Conservation (phyloP, 2,113 vertebrate genomes). For the Tachuris rubrigastra region DNA sequence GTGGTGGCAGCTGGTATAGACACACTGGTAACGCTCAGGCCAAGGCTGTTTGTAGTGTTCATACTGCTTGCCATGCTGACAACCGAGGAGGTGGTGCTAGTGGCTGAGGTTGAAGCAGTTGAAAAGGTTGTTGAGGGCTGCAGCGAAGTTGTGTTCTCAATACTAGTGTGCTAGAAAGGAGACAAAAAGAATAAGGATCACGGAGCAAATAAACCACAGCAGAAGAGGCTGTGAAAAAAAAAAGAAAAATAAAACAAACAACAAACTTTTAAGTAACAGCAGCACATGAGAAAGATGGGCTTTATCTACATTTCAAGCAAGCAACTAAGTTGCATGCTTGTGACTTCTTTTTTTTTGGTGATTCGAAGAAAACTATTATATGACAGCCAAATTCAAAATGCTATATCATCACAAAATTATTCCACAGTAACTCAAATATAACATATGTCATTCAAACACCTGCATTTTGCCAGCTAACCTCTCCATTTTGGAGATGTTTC, state of each 20-base stretch:
- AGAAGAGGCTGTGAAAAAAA: neutral
- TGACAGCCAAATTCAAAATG: neutral
- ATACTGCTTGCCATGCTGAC: slow-evolving; percentile 77
- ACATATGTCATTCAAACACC: neutral
- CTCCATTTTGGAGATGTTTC: neutral
- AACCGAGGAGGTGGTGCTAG: slow-evolving; percentile 75
- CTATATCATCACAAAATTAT: neutral
- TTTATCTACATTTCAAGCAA: neutral
- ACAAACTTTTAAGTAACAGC: neutral
- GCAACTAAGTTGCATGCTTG: neutral
- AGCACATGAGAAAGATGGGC: neutral
- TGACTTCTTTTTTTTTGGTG: neutral
- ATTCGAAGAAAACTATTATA: neutral
- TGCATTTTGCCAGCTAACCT: neutral
- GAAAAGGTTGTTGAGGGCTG: slow-evolving; percentile 81
- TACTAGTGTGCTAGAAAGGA: slow-evolving; percentile 81
- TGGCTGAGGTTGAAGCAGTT: slow-evolving; percentile 65
- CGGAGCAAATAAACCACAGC: slow-evolving; percentile 1
- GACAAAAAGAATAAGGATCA: slow-evolving; percentile 10
- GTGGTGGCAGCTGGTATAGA: slow-evolving; percentile 79
- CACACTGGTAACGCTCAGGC: slow-evolving; percentile 69
- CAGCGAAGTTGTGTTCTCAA: slow-evolving; percentile 81
- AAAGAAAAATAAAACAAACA: neutral
- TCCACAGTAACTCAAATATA: neutral
- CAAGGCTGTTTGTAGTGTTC: slow-evolving; percentile 80